phyloP scores from a whole-genome alignment of 1,140 invertebrate species.

The Drosophila pallidifrons region DNA sequence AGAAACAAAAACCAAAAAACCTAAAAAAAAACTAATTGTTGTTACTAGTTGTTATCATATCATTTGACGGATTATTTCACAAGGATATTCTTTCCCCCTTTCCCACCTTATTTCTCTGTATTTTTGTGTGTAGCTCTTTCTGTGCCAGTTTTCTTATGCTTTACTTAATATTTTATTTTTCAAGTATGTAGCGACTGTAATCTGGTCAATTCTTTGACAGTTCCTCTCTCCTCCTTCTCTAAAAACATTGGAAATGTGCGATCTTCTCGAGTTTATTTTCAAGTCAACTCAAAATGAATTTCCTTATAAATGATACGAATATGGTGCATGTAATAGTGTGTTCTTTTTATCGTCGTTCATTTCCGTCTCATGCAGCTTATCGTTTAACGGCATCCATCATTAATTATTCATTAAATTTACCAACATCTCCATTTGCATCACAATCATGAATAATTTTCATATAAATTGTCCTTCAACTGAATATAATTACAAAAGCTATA shows the following conservation, averaged over 20 bases:
- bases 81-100: constrained; percentile 22
- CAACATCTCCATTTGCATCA: constrained; percentile 51
- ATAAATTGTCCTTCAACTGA: constrained; percentile 37
- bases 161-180: constrained; percentile 23
- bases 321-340: constrained; percentile 41
- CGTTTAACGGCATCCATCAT: constrained; percentile 49
- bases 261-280: constrained; percentile 16
- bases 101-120: constrained; percentile 53
- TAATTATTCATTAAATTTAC: constrained; percentile 43
- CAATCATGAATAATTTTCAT: constrained; percentile 49
- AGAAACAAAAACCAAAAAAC: constrained; percentile 37
- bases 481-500: constrained; percentile 46
- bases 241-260: constrained; percentile 21
- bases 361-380: constrained; percentile 19
- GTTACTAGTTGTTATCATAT: constrained; percentile 75
- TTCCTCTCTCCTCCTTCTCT: constrained; percentile 4
- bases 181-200: constrained; percentile 31
- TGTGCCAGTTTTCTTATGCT: constrained; percentile 31
- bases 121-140: constrained; percentile 65
- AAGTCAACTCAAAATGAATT: not conserved
- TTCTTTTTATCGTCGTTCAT: constrained; percentile 15
- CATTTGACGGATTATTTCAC: constrained; percentile 48
- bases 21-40: constrained; percentile 61
- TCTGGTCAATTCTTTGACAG: constrained; percentile 14
- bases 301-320: constrained; percentile 10